phyloP scores from a whole-genome alignment of 2,797 vertebrate genomes.

The Apogon talboti region DNA sequence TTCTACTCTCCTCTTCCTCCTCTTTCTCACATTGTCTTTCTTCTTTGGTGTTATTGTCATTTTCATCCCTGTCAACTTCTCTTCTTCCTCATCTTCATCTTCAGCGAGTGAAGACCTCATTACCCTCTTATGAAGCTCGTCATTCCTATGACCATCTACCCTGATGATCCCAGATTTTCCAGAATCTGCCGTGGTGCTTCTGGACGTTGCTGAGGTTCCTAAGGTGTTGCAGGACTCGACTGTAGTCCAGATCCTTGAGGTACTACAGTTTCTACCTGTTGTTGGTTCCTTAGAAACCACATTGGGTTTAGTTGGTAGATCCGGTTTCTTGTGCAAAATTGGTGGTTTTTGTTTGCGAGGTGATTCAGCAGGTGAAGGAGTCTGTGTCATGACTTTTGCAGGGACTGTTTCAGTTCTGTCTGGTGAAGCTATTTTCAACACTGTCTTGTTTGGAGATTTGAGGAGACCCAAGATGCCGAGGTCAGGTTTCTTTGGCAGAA shows the following conservation, averaged over 20 bases:
- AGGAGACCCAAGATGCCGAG: constrained; percentile 39
- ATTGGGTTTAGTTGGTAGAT: constrained; percentile 68
- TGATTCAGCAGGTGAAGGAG: constrained; percentile 2
- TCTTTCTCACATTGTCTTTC: constrained; percentile 53
- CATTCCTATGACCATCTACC: no score
- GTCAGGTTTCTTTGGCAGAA: constrained; percentile 58
- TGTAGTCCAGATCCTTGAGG: neutral
- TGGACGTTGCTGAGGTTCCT: neutral
- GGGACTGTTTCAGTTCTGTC: neutral
- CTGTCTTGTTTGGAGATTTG: constrained; percentile 11
- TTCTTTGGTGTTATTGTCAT: constrained; percentile 28
- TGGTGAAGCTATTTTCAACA: no score
- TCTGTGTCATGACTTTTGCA: constrained; percentile 26
- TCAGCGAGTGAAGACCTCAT: constrained; percentile 57
- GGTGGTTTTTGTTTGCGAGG: constrained; percentile 83
- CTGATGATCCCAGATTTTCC: neutral
- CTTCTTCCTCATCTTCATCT: constrained; percentile 48
- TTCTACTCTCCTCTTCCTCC: constrained; percentile 43
- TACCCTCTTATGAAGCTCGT: constrained; percentile 1
- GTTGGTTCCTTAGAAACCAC: constrained; percentile 55
- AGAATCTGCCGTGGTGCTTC: neutral
- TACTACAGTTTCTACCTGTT: neutral
- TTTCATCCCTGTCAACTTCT: neutral
- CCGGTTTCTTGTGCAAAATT: constrained; percentile 87
- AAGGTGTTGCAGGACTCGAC: neutral